A percentile compares a stretch with the other conserved stretches of the same genome.
Evolutionary conservation across 2,797 vertebrate species (phyloP).

Genomic region (Melanotaenia trifasciata): DNA sequence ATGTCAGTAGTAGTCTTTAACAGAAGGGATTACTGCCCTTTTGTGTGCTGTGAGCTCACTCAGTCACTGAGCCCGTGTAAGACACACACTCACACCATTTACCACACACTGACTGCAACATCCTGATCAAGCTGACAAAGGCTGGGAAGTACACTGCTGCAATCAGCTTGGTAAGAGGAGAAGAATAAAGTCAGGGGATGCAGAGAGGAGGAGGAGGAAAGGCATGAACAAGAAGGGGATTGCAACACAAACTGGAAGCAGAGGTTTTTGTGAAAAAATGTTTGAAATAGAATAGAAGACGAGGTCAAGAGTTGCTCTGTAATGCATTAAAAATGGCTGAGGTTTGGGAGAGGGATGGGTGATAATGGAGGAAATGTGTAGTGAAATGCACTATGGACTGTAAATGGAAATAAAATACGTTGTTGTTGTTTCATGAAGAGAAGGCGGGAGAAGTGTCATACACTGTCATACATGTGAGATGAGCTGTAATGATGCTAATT

Average conservation of each 20-base stretch:
- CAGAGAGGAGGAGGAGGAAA: constrained; percentile 5
- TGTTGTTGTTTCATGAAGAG: constrained; percentile 38
- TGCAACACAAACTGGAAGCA: constrained; percentile 31
- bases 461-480: constrained; percentile 33
- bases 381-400: constrained; percentile 39
- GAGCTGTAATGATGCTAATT: constrained; percentile 61
- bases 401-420: constrained; percentile 34
- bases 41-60: constrained; percentile 74
- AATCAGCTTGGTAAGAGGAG: constrained; percentile 59
- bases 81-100: constrained; percentile 65
- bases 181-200: constrained; percentile 37
- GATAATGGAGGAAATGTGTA: constrained; percentile 25
- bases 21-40: constrained; percentile 77
- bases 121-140: constrained; percentile 68
- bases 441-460: constrained; percentile 2
- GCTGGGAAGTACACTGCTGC: constrained; percentile 47
- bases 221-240: neutral
- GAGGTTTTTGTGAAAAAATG: constrained; percentile 20
- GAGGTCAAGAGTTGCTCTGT: constrained; percentile 29
- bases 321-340: constrained; percentile 40
- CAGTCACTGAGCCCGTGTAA: constrained; percentile 72
- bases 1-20: constrained; percentile 76
- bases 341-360: constrained; percentile 40
- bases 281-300: constrained; percentile 23
- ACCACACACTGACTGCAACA: constrained; percentile 57